Conservation (phyloP, 1,140 invertebrate genomes). For the Procambarus clarkii region DNA sequence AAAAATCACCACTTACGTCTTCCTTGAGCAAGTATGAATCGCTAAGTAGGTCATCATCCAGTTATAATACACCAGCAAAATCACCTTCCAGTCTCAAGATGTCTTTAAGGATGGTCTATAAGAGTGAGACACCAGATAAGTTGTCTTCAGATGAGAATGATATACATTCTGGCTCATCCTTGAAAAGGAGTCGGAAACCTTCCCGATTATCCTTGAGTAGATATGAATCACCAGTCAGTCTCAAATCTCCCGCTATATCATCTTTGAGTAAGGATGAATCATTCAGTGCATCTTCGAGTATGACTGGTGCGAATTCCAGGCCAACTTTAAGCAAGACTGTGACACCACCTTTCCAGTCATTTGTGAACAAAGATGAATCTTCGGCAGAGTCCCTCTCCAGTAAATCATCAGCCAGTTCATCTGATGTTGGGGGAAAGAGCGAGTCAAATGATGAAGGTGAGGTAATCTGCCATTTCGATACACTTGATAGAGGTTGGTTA, state of each 20-base stretch:
- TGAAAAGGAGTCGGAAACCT: not conserved
- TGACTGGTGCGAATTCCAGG: too few relatives aligned
- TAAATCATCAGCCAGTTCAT: not conserved
- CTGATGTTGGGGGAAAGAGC: not conserved
- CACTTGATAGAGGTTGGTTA: not conserved
- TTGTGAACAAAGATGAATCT: too few relatives aligned
- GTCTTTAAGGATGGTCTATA: too few relatives aligned
- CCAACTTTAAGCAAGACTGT: too few relatives aligned
- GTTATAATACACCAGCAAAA: not conserved
- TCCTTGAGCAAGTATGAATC: not conserved
- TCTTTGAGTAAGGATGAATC: not conserved
- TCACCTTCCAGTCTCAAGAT: not conserved
- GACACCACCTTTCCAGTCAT: too few relatives aligned
- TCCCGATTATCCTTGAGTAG: not conserved
- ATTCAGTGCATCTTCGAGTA: not conserved
- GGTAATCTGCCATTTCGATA: not conserved
- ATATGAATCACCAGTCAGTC: not conserved
- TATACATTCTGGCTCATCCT: not conserved
- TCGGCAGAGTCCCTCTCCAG: too few relatives aligned
- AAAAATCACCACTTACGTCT: not conserved
- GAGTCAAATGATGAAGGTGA: not conserved
- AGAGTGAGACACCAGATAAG: not conserved
- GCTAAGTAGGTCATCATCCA: not conserved
- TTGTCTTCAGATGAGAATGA: not conserved
- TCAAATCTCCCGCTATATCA: not conserved